Conservation (phyloP, 2,888 invertebrate species). For the Camponotus fellah region DNA sequence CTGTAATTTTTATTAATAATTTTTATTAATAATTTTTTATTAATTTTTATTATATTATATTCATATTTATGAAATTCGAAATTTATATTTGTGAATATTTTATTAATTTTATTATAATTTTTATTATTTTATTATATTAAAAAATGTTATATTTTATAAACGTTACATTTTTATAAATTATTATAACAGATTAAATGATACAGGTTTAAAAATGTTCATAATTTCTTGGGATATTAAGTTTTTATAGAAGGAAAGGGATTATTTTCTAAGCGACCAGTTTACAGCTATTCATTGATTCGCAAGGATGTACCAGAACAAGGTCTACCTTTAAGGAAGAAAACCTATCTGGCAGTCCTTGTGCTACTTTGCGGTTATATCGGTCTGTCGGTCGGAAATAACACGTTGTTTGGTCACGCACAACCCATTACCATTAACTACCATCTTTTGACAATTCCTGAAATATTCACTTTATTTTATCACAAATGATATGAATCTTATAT, state of each 20-base stretch:
- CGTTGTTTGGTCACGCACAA: conserved; percentile 21
- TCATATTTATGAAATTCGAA: background rate
- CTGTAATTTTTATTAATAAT: background rate
- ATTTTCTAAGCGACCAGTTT: background rate
- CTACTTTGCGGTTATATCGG: conserved; percentile 42
- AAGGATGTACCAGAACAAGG: conserved; percentile 72
- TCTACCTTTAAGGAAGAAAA: conserved; percentile 53
- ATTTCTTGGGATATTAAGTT: background rate
- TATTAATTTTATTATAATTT: background rate
- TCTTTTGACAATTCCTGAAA: conserved; percentile 1
- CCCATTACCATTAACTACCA: conserved; percentile 13
- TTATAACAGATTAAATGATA: background rate
- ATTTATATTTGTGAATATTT: background rate
- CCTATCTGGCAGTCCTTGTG: conserved; percentile 54
- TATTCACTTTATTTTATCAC: conserved; percentile 4
- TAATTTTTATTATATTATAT: background rate
- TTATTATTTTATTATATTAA: background rate
- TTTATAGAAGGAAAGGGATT: background rate
- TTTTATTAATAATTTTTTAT: background rate
- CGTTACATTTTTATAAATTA: background rate
- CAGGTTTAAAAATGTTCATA: background rate
- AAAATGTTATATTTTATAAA: background rate
- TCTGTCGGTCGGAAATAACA: conserved; percentile 21
- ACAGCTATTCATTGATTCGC: conserved; percentile 58
- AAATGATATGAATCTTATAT: background rate